These are phyloP conservation scores for Mesitornis unicolor DNA, from an alignment of 2,113 vertebrate genomes.

Conservation along the genomic window DNA sequence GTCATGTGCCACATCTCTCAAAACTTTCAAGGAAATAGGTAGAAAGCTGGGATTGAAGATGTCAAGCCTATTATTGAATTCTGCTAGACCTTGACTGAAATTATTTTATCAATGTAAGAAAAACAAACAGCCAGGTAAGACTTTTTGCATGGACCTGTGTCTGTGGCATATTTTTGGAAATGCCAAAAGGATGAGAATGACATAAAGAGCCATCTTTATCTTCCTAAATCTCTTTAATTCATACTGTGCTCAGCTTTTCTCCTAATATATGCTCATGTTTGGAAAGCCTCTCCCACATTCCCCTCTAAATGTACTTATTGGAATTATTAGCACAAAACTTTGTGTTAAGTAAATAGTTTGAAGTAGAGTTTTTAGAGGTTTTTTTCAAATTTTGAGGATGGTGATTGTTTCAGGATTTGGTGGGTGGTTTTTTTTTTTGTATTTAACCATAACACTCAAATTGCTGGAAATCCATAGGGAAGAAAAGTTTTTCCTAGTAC, in stretches of 20 bases:
- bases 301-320: neutral
- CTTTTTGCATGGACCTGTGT: neutral
- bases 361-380: rapidly evolving
- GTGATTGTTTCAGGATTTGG: neutral
- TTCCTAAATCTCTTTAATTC: neutral
- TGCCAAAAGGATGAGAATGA: neutral
- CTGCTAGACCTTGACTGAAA: neutral
- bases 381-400: neutral
- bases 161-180: neutral
- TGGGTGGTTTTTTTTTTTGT: too few species aligned
- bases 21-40: neutral
- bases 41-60: neutral
- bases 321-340: neutral
- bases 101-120: neutral
- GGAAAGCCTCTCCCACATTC: neutral
- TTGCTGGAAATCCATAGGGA: neutral
- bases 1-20: neutral
- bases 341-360: neutral
- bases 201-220: neutral
- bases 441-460: neutral
- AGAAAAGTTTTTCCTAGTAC: neutral
- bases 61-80: neutral
- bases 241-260: neutral
- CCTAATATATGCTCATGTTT: rapidly evolving
- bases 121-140: neutral